These are phyloP conservation scores for Clarias batrachus DNA, from an alignment of 2,113 vertebrate species.

Conservation along the genomic window DNA sequence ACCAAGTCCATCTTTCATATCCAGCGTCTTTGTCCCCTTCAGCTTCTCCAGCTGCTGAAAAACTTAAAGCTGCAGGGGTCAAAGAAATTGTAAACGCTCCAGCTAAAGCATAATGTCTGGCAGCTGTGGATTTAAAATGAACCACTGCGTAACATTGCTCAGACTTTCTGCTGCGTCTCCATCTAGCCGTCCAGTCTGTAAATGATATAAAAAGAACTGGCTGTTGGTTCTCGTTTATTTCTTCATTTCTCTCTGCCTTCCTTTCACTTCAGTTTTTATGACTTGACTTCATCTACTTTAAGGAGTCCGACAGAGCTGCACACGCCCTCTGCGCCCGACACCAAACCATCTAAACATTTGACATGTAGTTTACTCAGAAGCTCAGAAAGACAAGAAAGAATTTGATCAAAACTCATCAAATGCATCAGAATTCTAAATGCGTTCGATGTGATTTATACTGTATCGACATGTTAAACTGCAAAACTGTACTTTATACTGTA, in stretches of 20 bases:
- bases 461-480: not conserved
- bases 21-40: not conserved
- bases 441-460: not conserved
- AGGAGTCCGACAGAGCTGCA: not conserved
- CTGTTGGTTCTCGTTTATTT: not conserved
- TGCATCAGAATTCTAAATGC: not conserved
- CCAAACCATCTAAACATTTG: conserved; percentile 11
- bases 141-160: not conserved
- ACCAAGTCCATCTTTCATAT: not conserved
- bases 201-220: not conserved
- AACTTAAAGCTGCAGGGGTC: not conserved
- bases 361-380: conserved; percentile 24
- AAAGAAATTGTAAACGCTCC: not conserved
- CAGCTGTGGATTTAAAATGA: not conserved
- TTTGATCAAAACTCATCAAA: not conserved
- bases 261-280: not conserved
- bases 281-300: not conserved
- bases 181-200: not conserved
- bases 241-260: not conserved
- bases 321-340: not conserved
- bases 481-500: not conserved
- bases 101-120: not conserved
- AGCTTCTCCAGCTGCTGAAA: not conserved
- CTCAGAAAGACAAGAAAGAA: not conserved
- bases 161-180: not conserved